Conservation (phyloP, 2,888 invertebrate species). For the Mimumesa dahlbomi region DNA sequence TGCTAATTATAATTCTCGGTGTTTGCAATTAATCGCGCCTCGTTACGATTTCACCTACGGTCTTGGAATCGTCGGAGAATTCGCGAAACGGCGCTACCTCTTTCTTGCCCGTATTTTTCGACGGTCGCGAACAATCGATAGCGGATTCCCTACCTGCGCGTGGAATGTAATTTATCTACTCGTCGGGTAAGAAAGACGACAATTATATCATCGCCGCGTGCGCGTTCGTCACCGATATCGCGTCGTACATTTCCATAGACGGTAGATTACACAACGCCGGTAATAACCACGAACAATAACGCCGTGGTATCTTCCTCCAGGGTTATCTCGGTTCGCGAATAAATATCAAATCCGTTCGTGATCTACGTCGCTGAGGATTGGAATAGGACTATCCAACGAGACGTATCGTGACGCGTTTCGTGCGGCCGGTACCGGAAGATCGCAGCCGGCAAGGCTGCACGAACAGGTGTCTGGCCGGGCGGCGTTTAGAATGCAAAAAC, state of each 20-base stretch:
- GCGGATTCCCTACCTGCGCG: no score
- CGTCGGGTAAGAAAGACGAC: conserved; percentile 14
- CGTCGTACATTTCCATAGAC: not conserved
- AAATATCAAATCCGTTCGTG: conserved; percentile 35
- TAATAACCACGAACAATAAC: conserved; percentile 22
- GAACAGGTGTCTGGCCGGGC: conserved; percentile 21
- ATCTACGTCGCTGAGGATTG: conserved; percentile 29
- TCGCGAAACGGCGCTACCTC: not conserved
- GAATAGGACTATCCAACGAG: conserved; percentile 21
- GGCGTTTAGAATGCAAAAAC: conserved; percentile 72
- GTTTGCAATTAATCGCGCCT: conserved; percentile 25
- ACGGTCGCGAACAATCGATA: no score
- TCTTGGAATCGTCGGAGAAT: conserved; percentile 17
- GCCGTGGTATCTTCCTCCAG: conserved; percentile 6
- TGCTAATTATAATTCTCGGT: conserved; percentile 39
- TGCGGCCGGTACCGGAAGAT: conserved; percentile 31
- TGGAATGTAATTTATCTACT: no score
- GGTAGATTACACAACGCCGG: not conserved
- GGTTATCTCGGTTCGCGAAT: conserved; percentile 21
- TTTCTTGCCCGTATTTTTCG: not conserved
- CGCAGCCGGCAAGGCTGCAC: conserved; percentile 16
- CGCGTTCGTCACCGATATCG: conserved; percentile 6
- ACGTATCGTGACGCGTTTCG: conserved; percentile 43
- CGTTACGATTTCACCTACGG: conserved; percentile 35
- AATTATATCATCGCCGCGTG: conserved; percentile 29